Conservation (phyloP, 2,113 vertebrate genomes). For the Toxotes chatareus region DNA sequence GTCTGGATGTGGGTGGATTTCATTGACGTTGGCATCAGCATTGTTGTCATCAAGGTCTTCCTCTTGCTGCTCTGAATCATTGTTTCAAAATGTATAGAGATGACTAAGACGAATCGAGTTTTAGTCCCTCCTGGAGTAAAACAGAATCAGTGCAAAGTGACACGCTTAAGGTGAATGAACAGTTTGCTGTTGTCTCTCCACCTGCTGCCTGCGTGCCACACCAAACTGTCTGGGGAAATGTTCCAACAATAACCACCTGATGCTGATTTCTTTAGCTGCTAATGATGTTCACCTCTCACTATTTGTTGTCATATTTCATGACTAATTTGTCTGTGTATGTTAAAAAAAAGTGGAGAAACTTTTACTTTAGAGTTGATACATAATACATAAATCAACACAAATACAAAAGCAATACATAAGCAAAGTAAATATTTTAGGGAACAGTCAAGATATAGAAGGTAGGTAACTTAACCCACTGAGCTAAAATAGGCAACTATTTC, state of each 20-base stretch:
- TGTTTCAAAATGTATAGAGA: conserved; percentile 47
- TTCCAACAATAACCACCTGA: neutral
- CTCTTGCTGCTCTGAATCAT: conserved; percentile 56
- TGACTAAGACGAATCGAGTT: conserved; percentile 25
- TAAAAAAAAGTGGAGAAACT: too few species aligned
- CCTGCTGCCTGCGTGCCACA: conserved; percentile 11
- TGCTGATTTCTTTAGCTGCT: neutral
- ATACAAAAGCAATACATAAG: too few species aligned
- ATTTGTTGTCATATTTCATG: conserved; percentile 5
- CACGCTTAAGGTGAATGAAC: conserved; percentile 1
- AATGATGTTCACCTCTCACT: neutral
- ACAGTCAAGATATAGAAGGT: neutral
- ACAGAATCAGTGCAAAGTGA: conserved; percentile 6
- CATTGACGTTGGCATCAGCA: conserved; percentile 55
- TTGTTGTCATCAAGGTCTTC: conserved; percentile 63
- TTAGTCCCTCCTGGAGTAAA: conserved; percentile 26
- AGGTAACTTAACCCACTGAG: neutral
- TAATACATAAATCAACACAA: too few species aligned
- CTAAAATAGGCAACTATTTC: neutral
- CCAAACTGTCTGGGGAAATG: conserved; percentile 7
- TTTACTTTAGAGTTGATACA: too few species aligned
- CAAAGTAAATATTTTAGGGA: neutral
- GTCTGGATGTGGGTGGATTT: conserved; percentile 68
- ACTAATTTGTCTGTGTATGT: neutral
- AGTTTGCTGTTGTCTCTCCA: neutral